Evolutionary conservation across 2,888 invertebrate genomes (phyloP).

Genomic region (Leptopterna dolabrata): DNA sequence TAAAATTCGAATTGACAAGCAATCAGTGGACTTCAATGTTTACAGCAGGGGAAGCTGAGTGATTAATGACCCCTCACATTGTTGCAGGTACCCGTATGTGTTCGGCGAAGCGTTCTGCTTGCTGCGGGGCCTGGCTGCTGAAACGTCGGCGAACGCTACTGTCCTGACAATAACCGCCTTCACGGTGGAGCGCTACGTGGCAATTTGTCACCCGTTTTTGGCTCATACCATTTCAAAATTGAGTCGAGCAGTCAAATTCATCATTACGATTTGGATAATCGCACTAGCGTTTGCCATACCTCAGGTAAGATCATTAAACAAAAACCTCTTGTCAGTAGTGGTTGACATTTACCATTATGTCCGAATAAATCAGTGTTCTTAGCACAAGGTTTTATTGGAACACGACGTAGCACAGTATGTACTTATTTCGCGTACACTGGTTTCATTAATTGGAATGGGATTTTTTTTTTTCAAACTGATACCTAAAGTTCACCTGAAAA

Average conservation of each 20-base stretch:
- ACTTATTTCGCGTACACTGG: too few relatives aligned
- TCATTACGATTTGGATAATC: slow-evolving; percentile 83
- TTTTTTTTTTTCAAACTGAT: too few relatives aligned
- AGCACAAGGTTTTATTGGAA: too few relatives aligned
- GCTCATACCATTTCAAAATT: slow-evolving; percentile 88
- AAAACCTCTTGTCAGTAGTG: not conserved
- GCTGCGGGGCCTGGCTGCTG: slow-evolving; percentile 80
- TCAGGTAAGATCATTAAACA: slow-evolving; percentile 68
- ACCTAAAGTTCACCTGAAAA: too few relatives aligned
- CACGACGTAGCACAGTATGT: too few relatives aligned
- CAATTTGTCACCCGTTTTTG: slow-evolving; percentile 82
- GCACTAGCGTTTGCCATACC: slow-evolving; percentile 81
- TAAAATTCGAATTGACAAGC: too few relatives aligned
- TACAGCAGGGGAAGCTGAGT: too few relatives aligned
- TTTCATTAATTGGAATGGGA: too few relatives aligned
- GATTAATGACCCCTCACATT: not conserved
- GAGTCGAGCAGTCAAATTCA: slow-evolving; percentile 84
- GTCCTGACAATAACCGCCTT: slow-evolving; percentile 85
- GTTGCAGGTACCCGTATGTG: slow-evolving; percentile 74
- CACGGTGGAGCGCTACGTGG: slow-evolving; percentile 87
- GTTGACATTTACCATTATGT: too few relatives aligned
- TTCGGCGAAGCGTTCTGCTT: slow-evolving; percentile 85
- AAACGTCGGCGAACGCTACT: slow-evolving; percentile 83
- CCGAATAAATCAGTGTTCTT: too few relatives aligned
- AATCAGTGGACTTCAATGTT: too few relatives aligned